Conservation (phyloP, 2,797 vertebrate genomes). For the Melanotaenia trifasciata region DNA sequence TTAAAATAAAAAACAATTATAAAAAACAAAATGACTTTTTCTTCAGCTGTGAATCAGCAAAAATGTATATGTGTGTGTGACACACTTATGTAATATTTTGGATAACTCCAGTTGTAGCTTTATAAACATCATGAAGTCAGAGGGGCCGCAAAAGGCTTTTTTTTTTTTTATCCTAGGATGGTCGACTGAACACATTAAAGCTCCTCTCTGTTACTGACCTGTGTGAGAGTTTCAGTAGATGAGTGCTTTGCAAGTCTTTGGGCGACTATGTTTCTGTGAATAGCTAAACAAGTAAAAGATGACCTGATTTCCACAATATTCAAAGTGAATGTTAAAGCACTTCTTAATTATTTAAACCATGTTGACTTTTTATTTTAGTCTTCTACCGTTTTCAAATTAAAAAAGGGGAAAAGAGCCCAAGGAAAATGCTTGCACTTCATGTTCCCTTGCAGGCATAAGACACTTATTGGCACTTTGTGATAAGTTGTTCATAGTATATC, state of each 20-base stretch:
- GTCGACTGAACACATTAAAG: not conserved
- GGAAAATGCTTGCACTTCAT: not conserved
- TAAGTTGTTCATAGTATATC: not conserved
- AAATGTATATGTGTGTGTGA: not conserved
- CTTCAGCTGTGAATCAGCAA: slow-evolving; percentile 13
- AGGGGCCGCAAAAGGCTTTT: not conserved
- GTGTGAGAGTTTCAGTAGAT: slow-evolving; percentile 3
- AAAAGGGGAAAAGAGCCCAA: not conserved
- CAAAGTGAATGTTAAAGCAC: not conserved
- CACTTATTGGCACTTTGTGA: not conserved
- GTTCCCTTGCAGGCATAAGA: not conserved
- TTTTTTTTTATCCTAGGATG: not conserved
- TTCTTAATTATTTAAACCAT: not conserved
- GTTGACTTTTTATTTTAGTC: not conserved
- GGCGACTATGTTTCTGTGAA: not conserved
- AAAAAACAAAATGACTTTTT: not conserved
- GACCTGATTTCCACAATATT: not conserved
- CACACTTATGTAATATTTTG: slow-evolving; percentile 33
- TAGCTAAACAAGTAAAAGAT: not conserved
- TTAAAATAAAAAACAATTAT: slow-evolving; percentile 7
- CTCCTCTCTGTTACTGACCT: not conserved
- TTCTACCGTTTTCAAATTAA: not conserved
- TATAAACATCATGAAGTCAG: slow-evolving; percentile 28
- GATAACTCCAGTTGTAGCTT: slow-evolving; percentile 24
- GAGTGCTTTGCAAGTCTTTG: not conserved